Evolutionary conservation across 2,888 invertebrate species (phyloP).

Genomic region (Harpalus rufipes): DNA sequence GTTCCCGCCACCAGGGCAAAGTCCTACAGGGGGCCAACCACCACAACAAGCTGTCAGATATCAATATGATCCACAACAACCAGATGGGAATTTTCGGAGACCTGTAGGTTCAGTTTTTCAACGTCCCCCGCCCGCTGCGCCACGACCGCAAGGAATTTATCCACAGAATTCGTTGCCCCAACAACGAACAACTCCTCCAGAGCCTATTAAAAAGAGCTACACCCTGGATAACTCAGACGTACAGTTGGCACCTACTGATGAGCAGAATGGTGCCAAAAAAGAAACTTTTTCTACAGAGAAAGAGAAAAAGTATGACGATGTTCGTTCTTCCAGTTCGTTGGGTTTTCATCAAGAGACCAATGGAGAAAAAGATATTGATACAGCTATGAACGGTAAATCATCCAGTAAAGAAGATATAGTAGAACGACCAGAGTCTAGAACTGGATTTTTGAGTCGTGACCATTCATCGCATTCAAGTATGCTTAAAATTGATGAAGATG

Average conservation of each 20-base stretch:
- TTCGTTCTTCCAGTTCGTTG: constrained; percentile 60
- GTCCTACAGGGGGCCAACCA: neutral
- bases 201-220: constrained; percentile 22
- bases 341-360: constrained; percentile 57
- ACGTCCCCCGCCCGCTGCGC: constrained; percentile 52
- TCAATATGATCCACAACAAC: constrained; percentile 14
- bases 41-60: constrained; percentile 69
- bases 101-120: constrained; percentile 70
- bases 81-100: constrained; percentile 69
- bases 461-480: constrained; percentile 62
- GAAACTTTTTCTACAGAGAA: constrained; percentile 26
- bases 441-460: constrained; percentile 72
- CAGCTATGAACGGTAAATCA: constrained; percentile 58
- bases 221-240: constrained; percentile 74
- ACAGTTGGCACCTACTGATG: constrained; percentile 69
- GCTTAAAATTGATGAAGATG: constrained; percentile 65
- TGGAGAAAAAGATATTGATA: constrained; percentile 63
- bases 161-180: constrained; percentile 77
- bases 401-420: constrained; percentile 71
- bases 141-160: constrained; percentile 73
- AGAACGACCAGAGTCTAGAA: constrained; percentile 73
- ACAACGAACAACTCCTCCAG: constrained; percentile 50
- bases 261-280: constrained; percentile 60
- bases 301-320: constrained; percentile 58
- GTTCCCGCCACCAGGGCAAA: constrained; percentile 70